Evolutionary conservation across 2,113 vertebrate species (phyloP).

Genomic region (Psettodes erumei): DNA sequence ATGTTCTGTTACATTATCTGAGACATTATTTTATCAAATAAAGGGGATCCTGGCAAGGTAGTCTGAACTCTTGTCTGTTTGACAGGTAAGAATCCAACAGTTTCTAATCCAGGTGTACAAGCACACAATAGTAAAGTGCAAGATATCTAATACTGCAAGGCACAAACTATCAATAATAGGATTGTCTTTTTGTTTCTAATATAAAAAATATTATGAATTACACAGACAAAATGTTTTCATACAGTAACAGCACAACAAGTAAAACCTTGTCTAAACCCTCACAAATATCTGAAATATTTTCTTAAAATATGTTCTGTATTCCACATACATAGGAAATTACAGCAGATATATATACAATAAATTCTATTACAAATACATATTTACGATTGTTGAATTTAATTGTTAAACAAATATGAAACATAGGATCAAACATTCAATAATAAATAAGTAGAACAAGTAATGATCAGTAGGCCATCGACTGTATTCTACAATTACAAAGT

Average conservation of each 20-base stretch:
- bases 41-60: conserved; percentile 34
- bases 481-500: conserved; percentile 50
- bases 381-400: conserved; percentile 39
- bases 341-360: conserved; percentile 63
- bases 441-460: conserved; percentile 49
- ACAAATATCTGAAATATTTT: conserved; percentile 64
- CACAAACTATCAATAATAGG: conserved; percentile 76
- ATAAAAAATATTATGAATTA: conserved; percentile 65
- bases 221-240: conserved; percentile 70
- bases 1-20: conserved; percentile 5
- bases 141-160: conserved; percentile 82
- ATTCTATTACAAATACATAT: conserved; percentile 69
- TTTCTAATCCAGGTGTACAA: conserved; percentile 53
- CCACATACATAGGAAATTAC: conserved; percentile 63
- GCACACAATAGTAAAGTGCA: conserved; percentile 74
- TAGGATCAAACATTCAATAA: conserved; percentile 45
- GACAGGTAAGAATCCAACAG: conserved; percentile 10
- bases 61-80: conserved; percentile 15
- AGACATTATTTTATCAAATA: conserved; percentile 4
- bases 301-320: conserved; percentile 58
- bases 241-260: conserved; percentile 81
- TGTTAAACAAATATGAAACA: conserved; percentile 52
- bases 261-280: conserved; percentile 82
- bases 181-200: conserved; percentile 67
- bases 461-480: conserved; percentile 30